A percentile compares a stretch with the other conserved stretches of the same genome.
Conservation (phyloP, 2,113 vertebrate species). For the Aphyosemion australe region DNA sequence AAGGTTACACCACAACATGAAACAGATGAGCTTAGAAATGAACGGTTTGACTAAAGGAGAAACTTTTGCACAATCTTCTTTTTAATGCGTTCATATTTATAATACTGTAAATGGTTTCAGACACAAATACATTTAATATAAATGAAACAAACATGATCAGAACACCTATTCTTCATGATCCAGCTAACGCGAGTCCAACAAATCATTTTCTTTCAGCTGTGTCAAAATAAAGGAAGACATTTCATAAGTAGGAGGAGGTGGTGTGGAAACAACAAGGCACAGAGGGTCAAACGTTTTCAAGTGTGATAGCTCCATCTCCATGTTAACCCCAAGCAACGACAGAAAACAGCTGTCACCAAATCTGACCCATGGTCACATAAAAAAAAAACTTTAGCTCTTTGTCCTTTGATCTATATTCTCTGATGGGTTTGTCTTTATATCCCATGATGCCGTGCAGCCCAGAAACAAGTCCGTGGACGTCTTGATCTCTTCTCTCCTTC, state of each 20-base stretch:
- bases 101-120: conserved; percentile 59
- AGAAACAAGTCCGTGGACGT: background rate
- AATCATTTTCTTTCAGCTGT: conserved; percentile 12
- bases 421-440: background rate
- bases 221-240: background rate
- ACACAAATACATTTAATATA: conserved; percentile 42
- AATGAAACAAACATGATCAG: conserved; percentile 27
- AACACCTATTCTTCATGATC: conserved; percentile 42
- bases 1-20: conserved; percentile 47
- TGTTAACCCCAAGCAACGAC: conserved; percentile 4
- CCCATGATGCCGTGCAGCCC: conserved; percentile 13
- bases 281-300: conserved; percentile 16
- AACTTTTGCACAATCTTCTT: background rate
- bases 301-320: background rate
- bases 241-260: background rate
- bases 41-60: conserved; percentile 11
- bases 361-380: conserved; percentile 2
- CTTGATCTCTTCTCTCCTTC: conserved; percentile 5
- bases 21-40: conserved; percentile 48
- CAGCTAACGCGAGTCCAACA: too few species aligned
- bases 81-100: conserved; percentile 26
- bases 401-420: conserved; percentile 20
- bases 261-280: conserved; percentile 50
- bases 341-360: background rate
- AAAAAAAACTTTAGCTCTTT: conserved; percentile 1